Base-by-base conservation (phyloP, 2,113 vertebrate species). In the Dasyornis broadbenti region DNA sequence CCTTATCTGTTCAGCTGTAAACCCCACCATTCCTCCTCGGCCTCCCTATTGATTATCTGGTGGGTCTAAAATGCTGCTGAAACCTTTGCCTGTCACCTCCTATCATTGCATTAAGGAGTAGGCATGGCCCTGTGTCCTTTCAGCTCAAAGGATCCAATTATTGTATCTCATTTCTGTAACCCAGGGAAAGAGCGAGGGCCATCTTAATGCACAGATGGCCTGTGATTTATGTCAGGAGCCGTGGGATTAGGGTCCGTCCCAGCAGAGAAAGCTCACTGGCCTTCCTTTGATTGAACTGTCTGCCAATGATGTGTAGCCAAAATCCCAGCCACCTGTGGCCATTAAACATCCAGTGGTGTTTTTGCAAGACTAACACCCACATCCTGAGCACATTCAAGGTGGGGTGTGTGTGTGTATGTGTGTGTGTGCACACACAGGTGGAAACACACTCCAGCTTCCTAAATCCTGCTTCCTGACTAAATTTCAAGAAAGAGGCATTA, bases 281-380 rank as follows among this genome's bases (percentile, higher is more conserved):
- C 42, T 89, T 92, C 76, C 82, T 76, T 93, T 92, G 82, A 92
- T 76, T 92, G 90, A 93, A 89, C 76, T 76, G 76, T 40, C 84
- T 92, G 73, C 4, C 1, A 84, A 78, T 78, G 88, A 92, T 42
- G 80, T 71, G 65, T 13, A 79, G 61, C 44, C 65, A 82, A 81
- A 83, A 75, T 71, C 60, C 64, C 0, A 0, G 82, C 76, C 79
- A 94, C 88, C 60, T 75, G 79, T 71, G 93, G 71, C 85, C 71
- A 63, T 52, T 60, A 59, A 87, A 81, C 54, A 88, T 64, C 71
- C 82, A 90, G 49, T 8, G 61, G 69, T 90, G 73, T 83, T 95
- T 86, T 57, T 75, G 52, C 79, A 83, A 52, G 49, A 37, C 60
- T 53, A 68, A 53, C 30, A 37, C 4, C 13, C 52, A 63, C 2